phyloP scores from a whole-genome alignment of 23 tunicate species.

The Trididemnum nubilum region DNA sequence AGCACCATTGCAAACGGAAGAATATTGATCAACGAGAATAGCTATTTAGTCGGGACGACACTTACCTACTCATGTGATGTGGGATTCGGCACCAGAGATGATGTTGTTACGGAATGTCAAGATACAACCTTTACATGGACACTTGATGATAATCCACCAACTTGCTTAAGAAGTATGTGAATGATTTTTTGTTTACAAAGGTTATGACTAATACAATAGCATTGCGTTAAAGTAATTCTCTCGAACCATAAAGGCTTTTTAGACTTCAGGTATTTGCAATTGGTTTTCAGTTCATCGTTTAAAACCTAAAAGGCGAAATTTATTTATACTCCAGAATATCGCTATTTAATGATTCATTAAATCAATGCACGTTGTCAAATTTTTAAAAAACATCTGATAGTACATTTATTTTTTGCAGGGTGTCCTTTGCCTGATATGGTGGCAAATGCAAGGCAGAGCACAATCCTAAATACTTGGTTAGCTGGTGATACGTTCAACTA shows the following conservation, averaged over 20 bases:
- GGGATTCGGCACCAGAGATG: background rate
- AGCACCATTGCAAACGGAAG: background rate
- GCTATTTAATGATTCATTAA: no score
- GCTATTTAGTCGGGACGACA: background rate
- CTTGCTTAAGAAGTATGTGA: background rate
- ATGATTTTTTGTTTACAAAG: no score
- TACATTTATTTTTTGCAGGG: background rate
- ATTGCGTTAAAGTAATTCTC: no score
- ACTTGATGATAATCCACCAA: background rate
- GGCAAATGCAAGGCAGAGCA: background rate
- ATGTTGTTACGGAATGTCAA: background rate
- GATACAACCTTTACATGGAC: background rate
- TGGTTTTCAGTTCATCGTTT: no score
- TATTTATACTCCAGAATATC: no score
- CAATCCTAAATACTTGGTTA: background rate
- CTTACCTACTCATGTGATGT: background rate
- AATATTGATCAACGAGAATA: background rate
- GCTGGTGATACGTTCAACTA: background rate
- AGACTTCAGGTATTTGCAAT: no score
- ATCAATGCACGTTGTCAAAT: no score
- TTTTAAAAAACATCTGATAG: background rate
- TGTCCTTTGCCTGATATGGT: background rate
- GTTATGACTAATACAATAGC: no score
- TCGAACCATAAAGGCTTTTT: no score
- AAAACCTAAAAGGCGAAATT: no score